phyloP scores from a whole-genome alignment of 2,113 vertebrate species.

The Thoracochromis brauschi region DNA sequence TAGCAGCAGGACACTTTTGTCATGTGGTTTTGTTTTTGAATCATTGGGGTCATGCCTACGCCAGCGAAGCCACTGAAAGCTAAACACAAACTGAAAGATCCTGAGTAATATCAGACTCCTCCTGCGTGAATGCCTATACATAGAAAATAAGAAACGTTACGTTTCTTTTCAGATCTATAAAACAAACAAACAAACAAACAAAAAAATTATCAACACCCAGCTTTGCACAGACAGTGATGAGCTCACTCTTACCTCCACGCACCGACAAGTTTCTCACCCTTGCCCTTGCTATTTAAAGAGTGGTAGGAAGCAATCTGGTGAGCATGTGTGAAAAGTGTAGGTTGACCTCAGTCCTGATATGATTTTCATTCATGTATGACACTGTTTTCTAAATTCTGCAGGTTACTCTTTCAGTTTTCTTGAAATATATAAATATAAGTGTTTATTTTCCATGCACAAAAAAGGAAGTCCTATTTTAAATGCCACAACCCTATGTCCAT shows the following conservation, averaged over 20 bases:
- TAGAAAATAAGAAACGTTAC: not conserved
- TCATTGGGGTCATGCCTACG: not conserved
- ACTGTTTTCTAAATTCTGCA: not conserved
- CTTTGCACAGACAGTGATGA: not conserved
- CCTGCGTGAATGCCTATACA: not conserved
- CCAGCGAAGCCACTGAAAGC: not conserved
- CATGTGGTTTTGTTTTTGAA: not conserved
- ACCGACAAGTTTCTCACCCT: not conserved
- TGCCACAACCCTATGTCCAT: not conserved
- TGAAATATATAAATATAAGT: not conserved
- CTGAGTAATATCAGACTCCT: not conserved
- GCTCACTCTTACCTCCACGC: not conserved
- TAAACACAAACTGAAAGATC: not conserved
- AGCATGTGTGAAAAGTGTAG: not conserved
- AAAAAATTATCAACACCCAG: not conserved
- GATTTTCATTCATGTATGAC: not conserved
- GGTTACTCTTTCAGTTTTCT: not conserved
- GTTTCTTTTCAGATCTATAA: not conserved
- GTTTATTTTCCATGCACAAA: not conserved
- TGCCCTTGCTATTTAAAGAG: not conserved
- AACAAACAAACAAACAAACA: not conserved
- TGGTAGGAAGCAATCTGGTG: not conserved
- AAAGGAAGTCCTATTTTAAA: not conserved
- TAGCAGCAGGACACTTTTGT: not conserved
- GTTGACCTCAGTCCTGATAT: not conserved